Evolutionary conservation across 2,113 vertebrate species (phyloP).

Genomic region (Ophthalmolycus amberensis): DNA sequence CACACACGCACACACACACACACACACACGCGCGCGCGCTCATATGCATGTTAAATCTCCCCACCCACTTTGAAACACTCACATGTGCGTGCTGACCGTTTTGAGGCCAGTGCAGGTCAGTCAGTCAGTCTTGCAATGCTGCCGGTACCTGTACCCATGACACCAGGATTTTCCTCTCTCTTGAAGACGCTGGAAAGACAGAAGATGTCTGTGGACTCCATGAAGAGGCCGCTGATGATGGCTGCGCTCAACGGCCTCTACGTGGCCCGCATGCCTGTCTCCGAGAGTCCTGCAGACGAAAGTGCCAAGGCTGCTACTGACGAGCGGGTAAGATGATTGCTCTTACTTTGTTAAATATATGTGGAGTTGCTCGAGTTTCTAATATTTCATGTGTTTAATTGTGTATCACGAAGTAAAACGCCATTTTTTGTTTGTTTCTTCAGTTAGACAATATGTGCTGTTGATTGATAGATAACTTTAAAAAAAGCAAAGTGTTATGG

Average conservation of each 20-base stretch:
- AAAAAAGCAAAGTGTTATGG: neutral
- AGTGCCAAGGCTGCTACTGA: conserved; percentile 87
- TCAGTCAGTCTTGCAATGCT: conserved; percentile 37
- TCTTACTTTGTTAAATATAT: neutral
- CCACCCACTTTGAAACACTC: conserved; percentile 28
- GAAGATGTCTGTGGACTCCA: conserved; percentile 95
- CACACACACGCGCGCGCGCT: neutral
- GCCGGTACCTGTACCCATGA: conserved; percentile 62
- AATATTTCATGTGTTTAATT: neutral
- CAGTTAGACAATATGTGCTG: neutral
- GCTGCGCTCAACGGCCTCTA: conserved; percentile 94
- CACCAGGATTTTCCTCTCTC: conserved; percentile 87
- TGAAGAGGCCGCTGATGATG: conserved; percentile 96
- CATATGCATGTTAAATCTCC: neutral
- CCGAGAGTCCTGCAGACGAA: conserved; percentile 86
- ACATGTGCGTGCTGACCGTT: neutral
- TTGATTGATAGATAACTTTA: neutral
- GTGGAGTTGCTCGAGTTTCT: neutral
- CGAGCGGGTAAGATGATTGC: conserved; percentile 87
- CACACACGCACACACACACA: neutral
- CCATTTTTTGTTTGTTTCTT: neutral
- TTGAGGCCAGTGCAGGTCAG: conserved; percentile 26
- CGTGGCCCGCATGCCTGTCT: conserved; percentile 89
- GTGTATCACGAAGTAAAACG: neutral
- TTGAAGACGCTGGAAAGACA: conserved; percentile 97